phyloP scores from a whole-genome alignment of 2,113 vertebrate species.

The Oplegnathus fasciatus region DNA sequence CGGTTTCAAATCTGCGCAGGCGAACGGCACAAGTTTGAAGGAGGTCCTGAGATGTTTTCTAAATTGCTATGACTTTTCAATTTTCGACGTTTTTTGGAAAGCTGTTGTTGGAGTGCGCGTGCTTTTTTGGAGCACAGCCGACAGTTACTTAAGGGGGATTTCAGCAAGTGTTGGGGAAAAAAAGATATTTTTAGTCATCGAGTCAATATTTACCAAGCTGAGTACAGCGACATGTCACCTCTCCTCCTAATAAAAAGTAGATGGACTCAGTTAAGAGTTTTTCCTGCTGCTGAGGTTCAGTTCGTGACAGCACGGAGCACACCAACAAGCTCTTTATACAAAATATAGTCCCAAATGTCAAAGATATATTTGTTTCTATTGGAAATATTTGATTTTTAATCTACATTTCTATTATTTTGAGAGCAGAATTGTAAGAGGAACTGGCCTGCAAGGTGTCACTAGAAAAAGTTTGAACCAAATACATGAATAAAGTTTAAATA shows the following conservation, averaged over 20 bases:
- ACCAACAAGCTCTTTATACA: not conserved
- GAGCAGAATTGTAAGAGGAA: not conserved
- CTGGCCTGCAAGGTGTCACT: not conserved
- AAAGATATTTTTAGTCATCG: not conserved
- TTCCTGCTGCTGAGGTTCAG: not conserved
- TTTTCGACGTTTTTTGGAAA: slow-evolving; percentile 36
- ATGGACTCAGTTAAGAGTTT: not conserved
- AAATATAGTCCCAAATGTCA: not conserved
- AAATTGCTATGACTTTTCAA: slow-evolving; percentile 60
- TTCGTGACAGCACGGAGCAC: not conserved
- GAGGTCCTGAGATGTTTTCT: slow-evolving; percentile 69
- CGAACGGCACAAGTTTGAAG: slow-evolving; percentile 54
- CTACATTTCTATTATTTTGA: not conserved
- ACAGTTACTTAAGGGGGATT: not conserved
- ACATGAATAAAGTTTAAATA: not conserved
- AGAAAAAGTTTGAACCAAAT: not conserved
- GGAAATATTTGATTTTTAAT: not conserved
- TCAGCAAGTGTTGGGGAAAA: not conserved
- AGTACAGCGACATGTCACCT: not conserved
- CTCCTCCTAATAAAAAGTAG: not conserved
- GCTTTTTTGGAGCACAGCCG: slow-evolving; percentile 23
- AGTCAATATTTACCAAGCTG: not conserved
- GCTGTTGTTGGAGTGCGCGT: not conserved
- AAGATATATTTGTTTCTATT: not conserved
- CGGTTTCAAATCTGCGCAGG: slow-evolving; percentile 69